Percentiles rank a stretch among this genome's conserved stretches.
Evolutionary conservation across 2,888 invertebrate species (phyloP).

Genomic region (Eueremaeus valkanovi): DNA sequence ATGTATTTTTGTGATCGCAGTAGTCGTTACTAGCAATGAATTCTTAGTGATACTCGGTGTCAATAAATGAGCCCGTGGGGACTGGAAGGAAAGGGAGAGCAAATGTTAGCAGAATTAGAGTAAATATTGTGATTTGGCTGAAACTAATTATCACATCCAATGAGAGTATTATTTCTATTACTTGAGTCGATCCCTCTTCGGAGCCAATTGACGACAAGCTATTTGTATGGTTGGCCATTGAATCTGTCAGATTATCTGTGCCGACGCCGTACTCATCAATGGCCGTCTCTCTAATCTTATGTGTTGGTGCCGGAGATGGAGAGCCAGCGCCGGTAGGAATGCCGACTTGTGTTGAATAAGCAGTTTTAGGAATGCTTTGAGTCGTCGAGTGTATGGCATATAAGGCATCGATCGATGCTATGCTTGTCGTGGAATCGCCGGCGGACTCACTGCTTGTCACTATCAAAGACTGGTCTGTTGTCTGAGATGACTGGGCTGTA

Average conservation of each 20-base stretch:
- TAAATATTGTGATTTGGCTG: background rate
- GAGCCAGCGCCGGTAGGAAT: slow-evolving; percentile 12
- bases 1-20: slow-evolving; percentile 9
- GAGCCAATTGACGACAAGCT: too few species aligned
- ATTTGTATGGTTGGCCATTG: background rate
- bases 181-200: slow-evolving; percentile 17
- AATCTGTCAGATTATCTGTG: slow-evolving; percentile 17
- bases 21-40: slow-evolving; percentile 14
- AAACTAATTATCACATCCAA: slow-evolving; percentile 10
- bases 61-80: slow-evolving; percentile 9
- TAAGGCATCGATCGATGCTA: slow-evolving; percentile 18
- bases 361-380: background rate
- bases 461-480: slow-evolving; percentile 19
- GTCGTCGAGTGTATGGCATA: background rate
- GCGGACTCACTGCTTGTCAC: slow-evolving; percentile 20
- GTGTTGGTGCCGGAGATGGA: background rate
- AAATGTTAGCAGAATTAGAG: background rate
- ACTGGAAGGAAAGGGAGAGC: background rate
- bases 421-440: slow-evolving; percentile 4
- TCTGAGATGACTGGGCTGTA: background rate
- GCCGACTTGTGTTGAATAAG: slow-evolving; percentile 1
- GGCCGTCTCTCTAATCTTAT: background rate
- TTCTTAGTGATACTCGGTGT: slow-evolving; percentile 8
- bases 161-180: background rate
- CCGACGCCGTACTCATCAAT: background rate